Conservation (phyloP, 2,797 vertebrate species). For the Spinibarbus caldwelli region DNA sequence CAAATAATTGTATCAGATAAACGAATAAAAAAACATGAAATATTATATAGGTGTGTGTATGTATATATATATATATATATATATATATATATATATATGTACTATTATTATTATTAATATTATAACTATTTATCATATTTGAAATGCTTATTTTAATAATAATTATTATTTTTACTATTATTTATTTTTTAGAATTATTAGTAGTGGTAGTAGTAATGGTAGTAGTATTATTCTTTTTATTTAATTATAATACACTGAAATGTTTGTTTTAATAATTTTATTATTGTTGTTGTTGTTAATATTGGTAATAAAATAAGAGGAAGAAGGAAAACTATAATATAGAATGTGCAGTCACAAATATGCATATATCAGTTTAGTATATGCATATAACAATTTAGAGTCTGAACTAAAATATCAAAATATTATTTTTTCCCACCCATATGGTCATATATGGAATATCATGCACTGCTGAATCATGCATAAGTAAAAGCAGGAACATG, state of each 20-base stretch:
- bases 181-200: too few relatives aligned
- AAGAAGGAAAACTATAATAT: not conserved
- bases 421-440: not conserved
- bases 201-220: too few relatives aligned
- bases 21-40: too few relatives aligned
- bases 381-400: not conserved
- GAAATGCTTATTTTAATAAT: too few relatives aligned
- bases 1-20: too few relatives aligned
- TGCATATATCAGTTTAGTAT: not conserved
- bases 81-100: too few relatives aligned
- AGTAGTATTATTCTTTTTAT: not conserved
- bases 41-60: too few relatives aligned
- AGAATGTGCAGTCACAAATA: not conserved
- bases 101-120: not conserved
- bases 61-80: too few relatives aligned
- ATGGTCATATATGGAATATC: not conserved
- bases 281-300: not conserved
- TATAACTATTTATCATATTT: too few relatives aligned
- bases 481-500: not conserved
- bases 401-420: not conserved
- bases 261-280: not conserved
- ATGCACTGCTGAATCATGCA: not conserved
- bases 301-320: not conserved
- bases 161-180: too few relatives aligned
- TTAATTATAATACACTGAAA: not conserved